phyloP scores from a whole-genome alignment of 2,797 vertebrate genomes.

The Oceanodroma leucorhoa region DNA sequence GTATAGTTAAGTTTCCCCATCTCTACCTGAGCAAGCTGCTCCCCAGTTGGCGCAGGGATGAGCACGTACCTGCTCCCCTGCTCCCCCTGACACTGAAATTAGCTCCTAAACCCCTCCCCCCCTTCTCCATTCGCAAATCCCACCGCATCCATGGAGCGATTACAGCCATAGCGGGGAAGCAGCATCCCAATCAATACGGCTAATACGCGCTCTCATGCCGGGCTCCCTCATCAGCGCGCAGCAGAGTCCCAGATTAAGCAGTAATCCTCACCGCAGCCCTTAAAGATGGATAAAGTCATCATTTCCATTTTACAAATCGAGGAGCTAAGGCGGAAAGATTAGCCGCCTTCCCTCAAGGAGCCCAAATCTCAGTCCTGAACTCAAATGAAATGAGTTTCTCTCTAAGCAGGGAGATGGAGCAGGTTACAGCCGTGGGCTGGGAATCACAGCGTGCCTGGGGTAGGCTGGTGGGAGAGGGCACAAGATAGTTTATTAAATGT shows the following conservation, averaged over 20 bases:
- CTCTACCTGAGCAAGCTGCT: background rate
- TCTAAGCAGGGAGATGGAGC: background rate
- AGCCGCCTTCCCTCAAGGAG: background rate
- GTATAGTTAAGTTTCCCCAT: too few species aligned
- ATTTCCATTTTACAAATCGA: slow-evolving; percentile 16
- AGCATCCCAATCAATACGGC: background rate
- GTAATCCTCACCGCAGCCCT: background rate
- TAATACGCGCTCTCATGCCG: background rate
- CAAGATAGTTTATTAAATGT: background rate
- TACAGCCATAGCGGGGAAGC: background rate
- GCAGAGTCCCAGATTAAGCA: background rate
- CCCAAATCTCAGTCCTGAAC: background rate
- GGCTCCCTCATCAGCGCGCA: background rate
- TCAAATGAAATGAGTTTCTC: background rate
- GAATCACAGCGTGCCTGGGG: background rate
- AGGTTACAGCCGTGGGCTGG: background rate
- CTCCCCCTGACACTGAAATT: background rate
- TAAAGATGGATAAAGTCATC: slow-evolving; percentile 8
- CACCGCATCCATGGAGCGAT: accelerated
- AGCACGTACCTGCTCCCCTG: background rate
- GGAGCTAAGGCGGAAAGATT: background rate
- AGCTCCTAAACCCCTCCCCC: background rate
- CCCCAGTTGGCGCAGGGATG: background rate
- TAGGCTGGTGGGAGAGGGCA: background rate
- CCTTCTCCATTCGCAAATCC: background rate